Percentiles rank a stretch among this genome's conserved stretches.
phyloP scores from a whole-genome alignment of 2,797 vertebrate species.

The Galagoides demidoff region DNA sequence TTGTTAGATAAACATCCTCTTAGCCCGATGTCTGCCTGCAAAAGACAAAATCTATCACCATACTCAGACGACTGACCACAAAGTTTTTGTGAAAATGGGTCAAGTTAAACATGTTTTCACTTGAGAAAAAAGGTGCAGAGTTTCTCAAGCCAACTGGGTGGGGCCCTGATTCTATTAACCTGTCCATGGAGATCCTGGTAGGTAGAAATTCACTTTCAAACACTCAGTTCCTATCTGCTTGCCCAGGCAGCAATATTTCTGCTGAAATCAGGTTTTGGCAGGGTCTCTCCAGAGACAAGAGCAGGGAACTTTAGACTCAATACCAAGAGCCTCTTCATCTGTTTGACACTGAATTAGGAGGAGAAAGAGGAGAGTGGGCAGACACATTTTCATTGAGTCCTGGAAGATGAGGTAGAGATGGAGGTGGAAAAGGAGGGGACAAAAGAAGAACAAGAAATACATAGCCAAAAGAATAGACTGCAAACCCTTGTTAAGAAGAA shows the following conservation, averaged over 20 bases:
- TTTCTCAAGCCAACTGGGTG: not conserved
- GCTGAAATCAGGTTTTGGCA: not conserved
- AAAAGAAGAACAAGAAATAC: not conserved
- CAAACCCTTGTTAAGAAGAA: slow-evolving; percentile 19
- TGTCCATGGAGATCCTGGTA: not conserved
- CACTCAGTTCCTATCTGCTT: not conserved
- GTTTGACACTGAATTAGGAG: not conserved
- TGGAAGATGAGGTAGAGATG: not conserved
- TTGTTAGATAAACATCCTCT: not conserved
- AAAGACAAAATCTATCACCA: not conserved
- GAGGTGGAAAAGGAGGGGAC: not conserved
- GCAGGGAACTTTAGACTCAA: not conserved
- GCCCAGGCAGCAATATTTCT: not conserved
- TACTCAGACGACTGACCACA: not conserved
- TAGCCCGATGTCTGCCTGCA: not conserved
- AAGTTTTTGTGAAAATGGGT: slow-evolving; percentile 12
- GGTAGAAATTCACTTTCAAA: not conserved
- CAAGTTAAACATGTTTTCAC: slow-evolving; percentile 16
- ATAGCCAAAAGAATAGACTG: not conserved
- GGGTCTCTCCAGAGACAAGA: not conserved
- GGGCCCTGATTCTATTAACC: not conserved
- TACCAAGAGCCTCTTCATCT: not conserved
- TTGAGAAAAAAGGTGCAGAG: not conserved
- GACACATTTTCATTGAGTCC: not conserved
- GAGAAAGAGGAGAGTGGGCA: not conserved